Conservation (phyloP, 2,113 vertebrate species). For the Rhadina sibilatrix region DNA sequence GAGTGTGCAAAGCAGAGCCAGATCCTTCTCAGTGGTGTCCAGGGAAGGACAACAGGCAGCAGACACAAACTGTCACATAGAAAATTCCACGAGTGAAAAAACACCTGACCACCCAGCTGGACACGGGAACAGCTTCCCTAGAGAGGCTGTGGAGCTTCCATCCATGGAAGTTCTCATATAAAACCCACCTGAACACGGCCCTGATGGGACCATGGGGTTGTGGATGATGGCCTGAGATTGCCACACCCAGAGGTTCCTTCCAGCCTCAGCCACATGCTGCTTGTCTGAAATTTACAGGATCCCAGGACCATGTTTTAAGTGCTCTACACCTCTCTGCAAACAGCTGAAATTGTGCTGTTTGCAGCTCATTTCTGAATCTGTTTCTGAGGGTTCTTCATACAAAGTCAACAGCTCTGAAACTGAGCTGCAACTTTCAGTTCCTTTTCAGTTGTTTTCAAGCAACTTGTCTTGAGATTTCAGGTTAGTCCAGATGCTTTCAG, state of each 20-base stretch:
- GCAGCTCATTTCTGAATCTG: rapidly evolving
- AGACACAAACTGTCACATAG: background rate
- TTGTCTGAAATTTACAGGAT: background rate
- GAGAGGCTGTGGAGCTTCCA: background rate
- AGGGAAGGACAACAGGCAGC: background rate
- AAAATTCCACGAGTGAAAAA: background rate
- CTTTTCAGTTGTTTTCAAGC: background rate
- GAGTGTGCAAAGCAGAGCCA: background rate
- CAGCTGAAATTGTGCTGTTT: background rate
- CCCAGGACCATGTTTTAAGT: background rate
- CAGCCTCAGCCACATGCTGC: rapidly evolving
- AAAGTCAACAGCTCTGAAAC: background rate
- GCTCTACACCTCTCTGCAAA: background rate
- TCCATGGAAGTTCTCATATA: rapidly evolving
- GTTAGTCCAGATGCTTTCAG: background rate
- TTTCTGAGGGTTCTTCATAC: background rate
- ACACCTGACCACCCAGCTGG: rapidly evolving
- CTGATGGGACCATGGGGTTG: no score
- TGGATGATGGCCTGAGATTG: background rate
- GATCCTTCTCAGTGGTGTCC: background rate
- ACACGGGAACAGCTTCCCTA: rapidly evolving
- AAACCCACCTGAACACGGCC: rapidly evolving
- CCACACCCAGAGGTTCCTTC: background rate
- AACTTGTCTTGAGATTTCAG: background rate
- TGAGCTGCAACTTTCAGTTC: background rate